Conservation (phyloP, 2,888 invertebrate genomes). For the Patella pellucida region DNA sequence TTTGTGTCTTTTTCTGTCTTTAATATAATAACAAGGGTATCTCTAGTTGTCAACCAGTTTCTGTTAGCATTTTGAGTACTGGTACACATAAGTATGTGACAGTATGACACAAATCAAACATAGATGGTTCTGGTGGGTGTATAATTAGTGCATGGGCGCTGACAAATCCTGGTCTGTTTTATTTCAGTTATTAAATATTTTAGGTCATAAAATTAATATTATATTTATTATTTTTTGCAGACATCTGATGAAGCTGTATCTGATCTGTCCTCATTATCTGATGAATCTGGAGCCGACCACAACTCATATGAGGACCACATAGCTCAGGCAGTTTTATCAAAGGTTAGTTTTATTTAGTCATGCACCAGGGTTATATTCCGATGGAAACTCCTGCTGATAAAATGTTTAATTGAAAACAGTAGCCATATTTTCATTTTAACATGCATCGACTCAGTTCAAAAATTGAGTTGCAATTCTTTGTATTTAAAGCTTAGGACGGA, state of each 20-base stretch:
- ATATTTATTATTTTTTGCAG: slow-evolving; percentile 29
- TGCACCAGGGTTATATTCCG: neutral
- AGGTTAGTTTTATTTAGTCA: slow-evolving; percentile 39
- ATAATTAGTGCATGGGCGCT: too few relatives aligned
- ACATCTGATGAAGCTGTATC: slow-evolving; percentile 64
- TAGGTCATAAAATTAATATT: neutral
- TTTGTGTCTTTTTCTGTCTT: too few relatives aligned
- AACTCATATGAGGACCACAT: slow-evolving; percentile 61
- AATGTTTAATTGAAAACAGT: neutral
- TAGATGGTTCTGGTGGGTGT: too few relatives aligned
- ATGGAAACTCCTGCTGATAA: too few relatives aligned
- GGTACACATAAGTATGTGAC: too few relatives aligned
- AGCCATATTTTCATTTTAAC: neutral
- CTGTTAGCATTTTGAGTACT: too few relatives aligned
- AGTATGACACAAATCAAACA: too few relatives aligned
- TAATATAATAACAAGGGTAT: too few relatives aligned
- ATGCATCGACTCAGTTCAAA: neutral
- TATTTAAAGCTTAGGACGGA: too few relatives aligned
- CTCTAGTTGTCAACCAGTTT: too few relatives aligned
- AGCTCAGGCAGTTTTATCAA: slow-evolving; percentile 60
- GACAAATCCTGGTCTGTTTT: neutral
- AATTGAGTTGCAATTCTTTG: too few relatives aligned
- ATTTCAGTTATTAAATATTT: neutral
- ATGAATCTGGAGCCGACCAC: slow-evolving; percentile 52
- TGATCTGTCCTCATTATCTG: slow-evolving; percentile 58